Conservation (phyloP, 1,140 invertebrate genomes). For the Orussus abietinus region DNA sequence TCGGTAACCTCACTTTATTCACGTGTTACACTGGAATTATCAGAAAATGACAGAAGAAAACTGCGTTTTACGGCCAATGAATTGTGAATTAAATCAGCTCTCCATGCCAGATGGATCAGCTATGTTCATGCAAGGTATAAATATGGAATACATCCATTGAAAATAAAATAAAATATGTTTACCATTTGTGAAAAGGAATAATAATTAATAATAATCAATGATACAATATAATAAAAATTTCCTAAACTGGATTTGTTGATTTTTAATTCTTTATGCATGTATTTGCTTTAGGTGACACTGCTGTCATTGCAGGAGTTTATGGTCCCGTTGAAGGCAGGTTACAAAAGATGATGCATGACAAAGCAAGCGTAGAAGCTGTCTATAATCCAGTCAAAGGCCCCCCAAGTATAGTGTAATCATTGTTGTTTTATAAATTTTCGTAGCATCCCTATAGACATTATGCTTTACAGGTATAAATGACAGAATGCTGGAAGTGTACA, state of each 20-base stretch:
- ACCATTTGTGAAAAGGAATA: background rate
- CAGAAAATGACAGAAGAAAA: constrained; percentile 23
- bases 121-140: constrained; percentile 67
- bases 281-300: constrained; percentile 66
- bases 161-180: constrained; percentile 16
- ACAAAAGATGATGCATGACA: constrained; percentile 74
- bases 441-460: no score
- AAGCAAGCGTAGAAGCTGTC: constrained; percentile 72
- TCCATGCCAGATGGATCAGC: constrained; percentile 72
- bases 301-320: constrained; percentile 72
- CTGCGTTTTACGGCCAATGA: constrained; percentile 44
- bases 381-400: constrained; percentile 74
- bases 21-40: no score
- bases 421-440: no score
- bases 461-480: constrained; percentile 68
- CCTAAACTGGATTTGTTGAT: background rate
- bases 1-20: no score
- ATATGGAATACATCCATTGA: constrained; percentile 13
- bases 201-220: constrained; percentile 3
- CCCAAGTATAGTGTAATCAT: no score
- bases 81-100: constrained; percentile 67
- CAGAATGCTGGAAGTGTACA: constrained; percentile 69
- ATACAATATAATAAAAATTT: constrained; percentile 7
- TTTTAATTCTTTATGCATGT: constrained; percentile 10
- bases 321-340: constrained; percentile 79